Base-by-base conservation (phyloP, 2,113 vertebrate species). In the Myotis davidii region DNA sequence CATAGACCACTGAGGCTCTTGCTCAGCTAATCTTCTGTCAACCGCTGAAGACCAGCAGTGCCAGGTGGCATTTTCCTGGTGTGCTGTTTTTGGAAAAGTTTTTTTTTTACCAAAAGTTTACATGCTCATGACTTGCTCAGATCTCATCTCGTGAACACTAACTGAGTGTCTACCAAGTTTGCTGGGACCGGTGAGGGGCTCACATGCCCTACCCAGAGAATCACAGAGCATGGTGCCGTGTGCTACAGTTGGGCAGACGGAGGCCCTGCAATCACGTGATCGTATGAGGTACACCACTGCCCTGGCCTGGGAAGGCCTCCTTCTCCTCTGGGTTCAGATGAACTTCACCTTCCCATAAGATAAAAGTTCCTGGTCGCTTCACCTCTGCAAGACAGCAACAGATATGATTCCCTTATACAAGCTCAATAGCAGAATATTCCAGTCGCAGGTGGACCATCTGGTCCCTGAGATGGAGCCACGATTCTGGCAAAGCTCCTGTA, bases 181-280 rank as follows among this genome's bases (percentile, higher is more conserved):
- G 2, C 5, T 4, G 4, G 13, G 32, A 56, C 42, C 18, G 0
- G 0, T 0, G 0, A 45, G 18, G 42, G 23, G 11, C 20, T 65
- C 76, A 32, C 4, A 12, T 29, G 21, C 11, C 45, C 37, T 2
- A 5, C 54, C 59, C 23, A 9, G 5, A 73, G 39, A 12, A 16
- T 12, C 25, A 32, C 48, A 23, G 9, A 0, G 45, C 14, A 25
- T 1, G 2, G 3, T 7, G 0, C 18, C 0, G 0, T 0, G 73
- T 1, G 27, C 16, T 25, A 6, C 17, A 27, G 70, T 13, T 0
- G 0, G 52, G 25, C 27, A 3, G 54, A 25, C 45, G 16, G 20
- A 1, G 5, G 0, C 5, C 3, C 3, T 0, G 1, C 2, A 9
- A 0, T 20, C 6, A 3, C 0, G 4, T 3, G 21, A 14, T 34